Base-by-base conservation (phyloP, 2,113 vertebrate species). In the Myiagra hebetior region DNA sequence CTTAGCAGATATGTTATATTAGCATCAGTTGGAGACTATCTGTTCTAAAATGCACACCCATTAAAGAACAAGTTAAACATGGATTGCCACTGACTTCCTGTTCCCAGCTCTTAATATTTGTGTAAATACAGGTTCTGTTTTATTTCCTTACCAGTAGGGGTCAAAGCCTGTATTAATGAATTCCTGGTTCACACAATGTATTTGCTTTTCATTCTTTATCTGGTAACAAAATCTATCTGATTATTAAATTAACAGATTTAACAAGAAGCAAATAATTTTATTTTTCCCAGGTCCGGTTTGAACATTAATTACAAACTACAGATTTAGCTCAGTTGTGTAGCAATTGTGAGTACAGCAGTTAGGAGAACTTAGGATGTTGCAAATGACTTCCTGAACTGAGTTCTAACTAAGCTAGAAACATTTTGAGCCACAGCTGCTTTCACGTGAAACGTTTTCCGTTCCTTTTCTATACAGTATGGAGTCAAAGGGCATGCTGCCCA, bases 141-240 rank as follows among this genome's bases (percentile, higher is more conserved):
- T 95, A 65, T 47, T 93, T 92, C 81, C 80, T 91, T 87, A 62
- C 42, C 42, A 81, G 30, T 7, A 53, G 72, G 95, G 80, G 92
- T 96, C 72, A 95, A 94, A 92, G 75, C 56, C 67, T 94, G 65
- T 69, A 47, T 87, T 93, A 95, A 88, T 91, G 94, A 89, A 52
- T 79, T 77, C 82, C n/a, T 89, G 24, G 20, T 88, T 96, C 89
- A 86, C 52, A 85, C 11, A 79, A 50, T 39, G 19, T 93, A 87
- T 97, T 95, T 96, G 76, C 37, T 94, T 94, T 94, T 73, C 49
- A 17, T 83, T 80, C 49, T 67, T 1, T 91, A 91, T 91, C 79
- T 91, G 56, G 16, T 91, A 77, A 84, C 24, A 88, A 84, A 80
- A 91, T 69, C 69, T 68, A 17, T 57, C 53, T 78, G 84, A 92